Conservation (phyloP, 2,888 invertebrate species). For the Ligdia adustata region DNA sequence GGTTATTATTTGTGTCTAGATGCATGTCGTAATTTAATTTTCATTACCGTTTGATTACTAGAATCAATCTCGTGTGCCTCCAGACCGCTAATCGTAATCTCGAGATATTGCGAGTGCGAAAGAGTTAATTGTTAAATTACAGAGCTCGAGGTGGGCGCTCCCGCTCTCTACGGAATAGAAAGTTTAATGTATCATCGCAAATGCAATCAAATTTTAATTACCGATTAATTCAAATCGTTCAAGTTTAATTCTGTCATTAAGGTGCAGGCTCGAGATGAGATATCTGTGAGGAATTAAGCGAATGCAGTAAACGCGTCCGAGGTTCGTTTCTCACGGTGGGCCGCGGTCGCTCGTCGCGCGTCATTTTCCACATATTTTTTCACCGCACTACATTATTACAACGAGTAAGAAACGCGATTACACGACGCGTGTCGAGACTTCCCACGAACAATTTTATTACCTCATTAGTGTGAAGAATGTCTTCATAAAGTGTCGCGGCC, state of each 20-base stretch:
- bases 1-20: neutral
- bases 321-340: slow-evolving; percentile 25
- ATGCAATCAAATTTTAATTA: slow-evolving; percentile 36
- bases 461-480: slow-evolving; percentile 77
- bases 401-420: slow-evolving; percentile 36
- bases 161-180: slow-evolving; percentile 23
- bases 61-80: slow-evolving; percentile 1
- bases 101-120: slow-evolving; percentile 6
- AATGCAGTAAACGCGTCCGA: slow-evolving; percentile 14
- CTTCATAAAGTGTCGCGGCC: slow-evolving; percentile 76
- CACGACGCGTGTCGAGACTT: slow-evolving; percentile 46
- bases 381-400: slow-evolving; percentile 34
- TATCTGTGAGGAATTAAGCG: slow-evolving; percentile 18
- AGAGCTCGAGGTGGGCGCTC: neutral
- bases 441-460: slow-evolving; percentile 70
- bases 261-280: slow-evolving; percentile 20
- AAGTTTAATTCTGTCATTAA: slow-evolving; percentile 24
- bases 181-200: slow-evolving; percentile 35
- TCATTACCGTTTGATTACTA: neutral
- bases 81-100: neutral
- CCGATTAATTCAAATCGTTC: slow-evolving; percentile 28
- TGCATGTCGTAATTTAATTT: neutral
- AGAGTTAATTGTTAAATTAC: slow-evolving; percentile 17
- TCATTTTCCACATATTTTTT: slow-evolving; percentile 39
- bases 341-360: slow-evolving; percentile 37